Percentiles rank a stretch among this genome's conserved stretches.
phyloP scores from a whole-genome alignment of 2,113 vertebrate genomes.

The Diphyllodes magnificus region DNA sequence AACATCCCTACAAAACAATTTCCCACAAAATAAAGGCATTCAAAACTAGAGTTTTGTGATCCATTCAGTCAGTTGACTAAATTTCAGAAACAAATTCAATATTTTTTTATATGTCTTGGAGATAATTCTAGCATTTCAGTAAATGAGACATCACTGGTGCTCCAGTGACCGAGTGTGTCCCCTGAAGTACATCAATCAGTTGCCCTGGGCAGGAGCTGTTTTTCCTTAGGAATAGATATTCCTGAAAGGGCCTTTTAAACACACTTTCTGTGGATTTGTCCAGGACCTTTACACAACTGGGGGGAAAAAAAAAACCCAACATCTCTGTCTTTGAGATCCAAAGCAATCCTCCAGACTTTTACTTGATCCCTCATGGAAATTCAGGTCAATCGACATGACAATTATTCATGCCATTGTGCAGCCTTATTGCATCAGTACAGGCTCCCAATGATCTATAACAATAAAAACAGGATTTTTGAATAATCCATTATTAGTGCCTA shows the following conservation, averaged over 20 bases:
- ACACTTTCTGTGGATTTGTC: neutral
- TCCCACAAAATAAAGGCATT: constrained; percentile 1
- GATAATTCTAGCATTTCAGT: neutral
- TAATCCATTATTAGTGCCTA: neutral
- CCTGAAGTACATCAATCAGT: neutral
- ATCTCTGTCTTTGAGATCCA: neutral
- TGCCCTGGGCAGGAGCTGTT: neutral
- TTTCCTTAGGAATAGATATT: neutral
- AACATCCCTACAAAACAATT: neutral
- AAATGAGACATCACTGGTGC: neutral
- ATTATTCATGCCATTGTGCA: neutral
- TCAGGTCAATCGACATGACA: neutral
- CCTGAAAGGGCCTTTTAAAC: neutral
- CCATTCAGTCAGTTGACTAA: neutral
- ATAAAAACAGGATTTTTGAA: neutral
- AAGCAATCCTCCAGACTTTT: neutral
- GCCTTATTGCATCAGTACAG: neutral
- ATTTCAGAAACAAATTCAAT: neutral
- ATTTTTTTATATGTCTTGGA: neutral
- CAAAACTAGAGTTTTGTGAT: neutral
- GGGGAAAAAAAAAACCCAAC: fast-evolving
- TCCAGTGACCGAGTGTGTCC: neutral
- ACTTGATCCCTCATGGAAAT: neutral
- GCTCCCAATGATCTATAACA: neutral
- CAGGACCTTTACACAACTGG: neutral